These are phyloP conservation scores for Phyllostomus discolor DNA, from an alignment of 2,113 vertebrate species.

Conservation along the genomic window DNA sequence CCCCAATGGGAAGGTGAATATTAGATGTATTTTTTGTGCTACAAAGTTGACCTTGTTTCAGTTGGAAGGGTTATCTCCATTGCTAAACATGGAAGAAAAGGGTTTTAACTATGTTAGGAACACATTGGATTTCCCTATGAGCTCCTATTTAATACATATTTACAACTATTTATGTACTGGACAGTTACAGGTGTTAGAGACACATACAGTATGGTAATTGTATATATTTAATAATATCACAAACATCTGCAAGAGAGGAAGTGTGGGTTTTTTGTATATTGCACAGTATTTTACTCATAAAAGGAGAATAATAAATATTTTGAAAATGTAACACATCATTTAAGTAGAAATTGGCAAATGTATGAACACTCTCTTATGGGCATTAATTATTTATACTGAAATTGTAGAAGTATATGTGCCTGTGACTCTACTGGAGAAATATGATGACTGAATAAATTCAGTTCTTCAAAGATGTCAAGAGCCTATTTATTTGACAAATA, in stretches of 20 bases:
- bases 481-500: not conserved
- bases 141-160: not conserved
- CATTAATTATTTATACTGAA: constrained; percentile 20
- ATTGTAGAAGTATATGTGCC: constrained; percentile 10
- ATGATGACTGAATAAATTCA: not conserved
- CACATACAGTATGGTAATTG: not conserved
- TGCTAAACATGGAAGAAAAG: not conserved
- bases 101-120: not conserved
- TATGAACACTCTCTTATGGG: not conserved
- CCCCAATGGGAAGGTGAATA: not conserved
- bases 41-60: not conserved
- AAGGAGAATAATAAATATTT: not conserved
- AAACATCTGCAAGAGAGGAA: not conserved
- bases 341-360: constrained; percentile 30
- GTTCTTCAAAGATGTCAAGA: constrained; percentile 4
- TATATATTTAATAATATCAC: not conserved
- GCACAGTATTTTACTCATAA: not conserved
- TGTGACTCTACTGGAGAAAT: not conserved
- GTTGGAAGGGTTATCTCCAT: not conserved
- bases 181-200: not conserved
- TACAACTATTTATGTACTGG: not conserved
- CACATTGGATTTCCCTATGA: not conserved
- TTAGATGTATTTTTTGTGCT: not conserved
- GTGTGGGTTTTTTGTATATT: not conserved
- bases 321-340: not conserved